phyloP scores from a whole-genome alignment of 2,797 vertebrate genomes.

The Gambelia wislizenii region DNA sequence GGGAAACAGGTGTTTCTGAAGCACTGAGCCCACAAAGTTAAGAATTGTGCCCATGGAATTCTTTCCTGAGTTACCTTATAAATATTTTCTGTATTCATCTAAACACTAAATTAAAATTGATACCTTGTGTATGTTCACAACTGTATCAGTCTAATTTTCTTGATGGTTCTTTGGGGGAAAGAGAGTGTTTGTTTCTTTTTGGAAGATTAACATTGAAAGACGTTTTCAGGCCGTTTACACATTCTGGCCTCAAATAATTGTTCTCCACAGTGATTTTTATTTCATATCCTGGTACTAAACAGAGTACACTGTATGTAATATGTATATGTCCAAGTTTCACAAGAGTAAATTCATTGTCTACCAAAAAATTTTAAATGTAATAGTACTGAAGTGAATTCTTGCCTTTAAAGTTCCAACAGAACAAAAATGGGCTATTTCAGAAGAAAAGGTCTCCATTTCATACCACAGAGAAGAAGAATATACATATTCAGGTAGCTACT shows the following conservation, averaged over 20 bases:
- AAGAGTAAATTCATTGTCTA: constrained; percentile 48
- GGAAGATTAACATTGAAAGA: constrained; percentile 48
- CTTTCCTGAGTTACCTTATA: constrained; percentile 53
- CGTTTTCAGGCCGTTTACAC: constrained; percentile 18
- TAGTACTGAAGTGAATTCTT: constrained; percentile 74
- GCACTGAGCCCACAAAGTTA: neutral
- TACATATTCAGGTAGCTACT: constrained; percentile 81
- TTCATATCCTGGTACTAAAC: constrained; percentile 34
- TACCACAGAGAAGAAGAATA: constrained; percentile 82
- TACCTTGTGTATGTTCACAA: constrained; percentile 45
- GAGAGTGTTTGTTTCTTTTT: constrained; percentile 58
- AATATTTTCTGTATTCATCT: constrained; percentile 21
- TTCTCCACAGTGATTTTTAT: constrained; percentile 9
- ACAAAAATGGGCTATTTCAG: constrained; percentile 81
- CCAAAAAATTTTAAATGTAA: constrained; percentile 56
- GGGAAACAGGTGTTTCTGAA: neutral
- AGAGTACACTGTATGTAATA: constrained; percentile 18
- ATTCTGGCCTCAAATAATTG: constrained; percentile 35
- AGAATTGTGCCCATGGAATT: neutral
- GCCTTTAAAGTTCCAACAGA: constrained; percentile 82
- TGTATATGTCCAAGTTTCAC: constrained; percentile 34
- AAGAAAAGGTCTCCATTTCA: constrained; percentile 82
- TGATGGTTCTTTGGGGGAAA: neutral
- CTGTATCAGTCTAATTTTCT: neutral
- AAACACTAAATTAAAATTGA: neutral